Evolutionary conservation across 2,888 invertebrate species (phyloP), one percentile per base, ranked within the genome.

Genomic region (Tridacna crocea): DNA sequence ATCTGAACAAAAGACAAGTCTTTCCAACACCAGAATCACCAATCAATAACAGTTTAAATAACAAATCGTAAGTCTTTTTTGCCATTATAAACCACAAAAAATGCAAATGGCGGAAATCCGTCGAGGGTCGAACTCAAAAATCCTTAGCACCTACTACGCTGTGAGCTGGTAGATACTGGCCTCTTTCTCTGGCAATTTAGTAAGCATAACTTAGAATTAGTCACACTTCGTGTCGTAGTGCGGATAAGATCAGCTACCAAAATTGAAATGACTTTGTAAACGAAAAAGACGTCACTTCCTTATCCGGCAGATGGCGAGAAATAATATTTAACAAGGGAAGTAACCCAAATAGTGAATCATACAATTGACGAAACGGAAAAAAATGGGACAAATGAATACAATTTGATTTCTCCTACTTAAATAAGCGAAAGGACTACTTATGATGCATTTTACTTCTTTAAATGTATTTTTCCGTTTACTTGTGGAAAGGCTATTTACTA

Each of bases 1-100:
- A 94, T 84, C 94, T 87, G 85, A 93, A 93, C 68, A 94, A 85
- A 22, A 94, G 90, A 89, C 93, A 93, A 22, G 94, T 94, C 88
- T 94, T 94, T 63, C 93, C 94, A 22, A 93, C 93, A 51, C 93
- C 94, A 73, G 92, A 92, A 84, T 94, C 94, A 58, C 94, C 94
- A 60, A 94, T 94, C 60, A 94, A 83, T 73, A 93, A 88, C 77
- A 94, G 87, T 88, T 94, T 94, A 83, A 94, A 94, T 79, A 94
- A 88, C 85, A 93, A 93, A 85, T 94, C 94, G 83, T 93, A 93
- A 11, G 85, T 85, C 72, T 85, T 85, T 63, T 84, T 84, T 48
- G 84, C 84, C 84, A 84, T 84, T 84, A 60, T 82, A 76, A 72
- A 63, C 47, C 58, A 63, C 36, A 66, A 72, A 47, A n/a, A 66